Percentiles rank a stretch among this genome's conserved stretches.
Evolutionary conservation across 2,113 vertebrate genomes (phyloP).

Genomic region (Sporophila hypoxantha): DNA sequence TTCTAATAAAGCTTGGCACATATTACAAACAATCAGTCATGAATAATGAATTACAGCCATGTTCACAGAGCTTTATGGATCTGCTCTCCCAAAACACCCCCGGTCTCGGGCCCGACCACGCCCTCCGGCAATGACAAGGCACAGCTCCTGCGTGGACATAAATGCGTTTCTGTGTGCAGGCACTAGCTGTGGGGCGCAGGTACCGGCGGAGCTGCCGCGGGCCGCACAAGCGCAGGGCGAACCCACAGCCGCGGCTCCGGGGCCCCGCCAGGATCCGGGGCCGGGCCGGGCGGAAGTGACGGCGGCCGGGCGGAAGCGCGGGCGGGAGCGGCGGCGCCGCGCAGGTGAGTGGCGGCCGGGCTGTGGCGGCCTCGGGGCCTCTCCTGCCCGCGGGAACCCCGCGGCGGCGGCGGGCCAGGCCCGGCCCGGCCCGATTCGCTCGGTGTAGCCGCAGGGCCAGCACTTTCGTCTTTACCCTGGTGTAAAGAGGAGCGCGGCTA

Average conservation of each 20-base stretch:
- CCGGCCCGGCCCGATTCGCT: accelerated
- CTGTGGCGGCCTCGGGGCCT: background rate
- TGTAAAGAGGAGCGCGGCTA: background rate
- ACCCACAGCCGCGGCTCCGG: no score
- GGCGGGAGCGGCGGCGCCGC: background rate
- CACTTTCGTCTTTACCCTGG: accelerated
- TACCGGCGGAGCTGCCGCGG: accelerated
- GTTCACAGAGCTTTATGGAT: background rate
- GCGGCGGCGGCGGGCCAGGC: no score
- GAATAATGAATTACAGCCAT: background rate
- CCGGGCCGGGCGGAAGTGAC: background rate
- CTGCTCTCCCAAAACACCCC: background rate
- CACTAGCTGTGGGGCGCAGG: accelerated
- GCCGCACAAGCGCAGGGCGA: background rate
- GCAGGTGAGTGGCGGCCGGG: background rate
- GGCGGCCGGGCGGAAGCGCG: background rate
- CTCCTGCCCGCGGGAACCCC: background rate
- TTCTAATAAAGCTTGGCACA: background rate
- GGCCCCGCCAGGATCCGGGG: no score
- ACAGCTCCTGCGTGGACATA: accelerated
- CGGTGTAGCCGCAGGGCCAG: background rate
- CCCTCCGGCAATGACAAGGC: accelerated
- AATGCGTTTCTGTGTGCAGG: accelerated
- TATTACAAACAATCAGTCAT: background rate
- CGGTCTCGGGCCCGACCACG: no score